Base-by-base conservation (phyloP, 1,140 invertebrate genomes). In the Lucilia cuprina region DNA sequence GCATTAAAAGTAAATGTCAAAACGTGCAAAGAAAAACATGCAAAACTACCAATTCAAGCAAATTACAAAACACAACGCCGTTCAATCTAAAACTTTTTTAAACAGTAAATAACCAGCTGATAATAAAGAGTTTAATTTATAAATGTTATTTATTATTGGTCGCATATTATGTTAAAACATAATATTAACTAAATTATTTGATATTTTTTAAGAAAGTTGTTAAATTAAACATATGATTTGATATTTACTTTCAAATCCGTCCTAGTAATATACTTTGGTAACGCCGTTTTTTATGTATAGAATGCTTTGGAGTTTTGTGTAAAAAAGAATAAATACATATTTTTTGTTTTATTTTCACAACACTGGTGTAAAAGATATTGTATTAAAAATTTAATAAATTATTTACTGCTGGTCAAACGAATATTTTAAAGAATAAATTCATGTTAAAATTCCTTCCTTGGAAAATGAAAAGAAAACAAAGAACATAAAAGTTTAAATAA, bases 271-370 rank as follows among this genome's bases (percentile, higher is more conserved):
- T 12, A 55, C 13, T 2, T 41, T 14, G 50, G 0, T 13, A 55
- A 55, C 50, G 50, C 50, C 50, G 12, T 5, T 55, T 0, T 13
- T 5, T 55, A 17, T 55, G 7, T 12, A n/a, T 55, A 0, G 5
- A 5, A 4, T 13, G 50, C 9, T 0, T 14, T 55, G 13, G 50
- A n/a, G 9, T 14, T 55, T 55, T 55, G 50, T 14, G 0, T 70
- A 25, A 70, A 70, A 70, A 70, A 70, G 65, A 70, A 70, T 70
- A 70, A 70, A 70, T 70, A 70, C 65, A 70, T 70, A 70, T 70
- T 70, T 70, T 70, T 70, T 70, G 65, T 70, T 70, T 70, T 70
- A 70, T 70, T 70, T 70, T 70, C 65, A 70, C 65, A 70, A 70
- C 65, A 70, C 65, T 70, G 19, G 65, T 21, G 65, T 70, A 70